Evolutionary conservation across 2,113 vertebrate species (phyloP).

Genomic region (Condylura cristata): DNA sequence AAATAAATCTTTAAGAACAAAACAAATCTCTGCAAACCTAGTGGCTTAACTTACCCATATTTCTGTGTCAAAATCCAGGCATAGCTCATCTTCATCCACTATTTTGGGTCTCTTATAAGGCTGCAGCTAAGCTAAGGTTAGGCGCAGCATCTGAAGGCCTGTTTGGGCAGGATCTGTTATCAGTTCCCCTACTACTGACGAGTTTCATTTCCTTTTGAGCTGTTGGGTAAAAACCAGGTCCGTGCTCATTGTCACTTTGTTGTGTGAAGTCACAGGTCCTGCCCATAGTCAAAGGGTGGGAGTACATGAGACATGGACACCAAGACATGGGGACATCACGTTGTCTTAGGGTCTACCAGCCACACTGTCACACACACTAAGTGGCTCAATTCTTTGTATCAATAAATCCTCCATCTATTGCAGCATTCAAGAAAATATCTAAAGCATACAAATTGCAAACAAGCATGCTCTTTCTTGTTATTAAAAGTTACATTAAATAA

Average conservation of each 20-base stretch:
- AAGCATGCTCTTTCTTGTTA: not conserved
- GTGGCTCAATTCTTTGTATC: not conserved
- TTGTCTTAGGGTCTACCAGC: not conserved
- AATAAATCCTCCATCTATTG: not conserved
- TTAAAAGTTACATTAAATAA: not conserved
- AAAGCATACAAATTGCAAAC: not conserved
- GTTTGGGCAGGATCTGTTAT: not conserved
- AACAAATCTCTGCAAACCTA: not conserved
- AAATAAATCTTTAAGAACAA: too few species aligned
- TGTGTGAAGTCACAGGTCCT: not conserved
- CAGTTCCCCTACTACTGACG: not conserved
- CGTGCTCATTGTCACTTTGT: too few species aligned
- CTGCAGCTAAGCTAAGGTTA: accelerated
- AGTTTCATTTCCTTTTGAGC: not conserved
- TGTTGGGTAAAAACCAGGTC: not conserved
- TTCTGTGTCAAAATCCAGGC: not conserved
- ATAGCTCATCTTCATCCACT: not conserved
- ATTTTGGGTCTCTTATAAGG: not conserved
- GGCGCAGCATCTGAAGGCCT: not conserved
- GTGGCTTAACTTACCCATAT: not conserved
- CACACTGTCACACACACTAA: not conserved
- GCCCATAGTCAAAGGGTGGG: not conserved
- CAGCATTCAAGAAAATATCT: not conserved
- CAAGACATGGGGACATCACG: not conserved
- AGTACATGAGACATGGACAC: not conserved